A percentile compares a stretch with the other conserved stretches of the same genome.
Evolutionary conservation across 2,797 vertebrate genomes (phyloP).

Genomic region (Phoxinus dragarum): DNA sequence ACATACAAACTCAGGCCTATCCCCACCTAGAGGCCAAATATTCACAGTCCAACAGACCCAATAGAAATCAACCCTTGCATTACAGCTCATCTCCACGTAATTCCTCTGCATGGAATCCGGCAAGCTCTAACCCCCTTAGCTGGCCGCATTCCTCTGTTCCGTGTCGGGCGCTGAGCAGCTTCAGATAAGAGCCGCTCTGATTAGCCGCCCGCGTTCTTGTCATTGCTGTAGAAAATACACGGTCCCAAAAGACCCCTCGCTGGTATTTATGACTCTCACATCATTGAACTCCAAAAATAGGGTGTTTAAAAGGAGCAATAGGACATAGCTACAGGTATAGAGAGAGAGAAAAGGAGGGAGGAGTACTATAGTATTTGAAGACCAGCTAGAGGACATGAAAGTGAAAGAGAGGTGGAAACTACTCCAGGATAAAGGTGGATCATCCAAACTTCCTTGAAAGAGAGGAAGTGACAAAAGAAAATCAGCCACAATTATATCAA

Average conservation of each 20-base stretch:
- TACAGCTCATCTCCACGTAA: conserved; percentile 77
- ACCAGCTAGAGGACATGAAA: neutral
- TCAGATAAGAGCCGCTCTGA: conserved; percentile 80
- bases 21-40: conserved; percentile 34
- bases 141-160: conserved; percentile 70
- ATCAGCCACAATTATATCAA: neutral
- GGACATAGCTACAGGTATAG: neutral
- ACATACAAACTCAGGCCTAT: neutral
- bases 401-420: neutral
- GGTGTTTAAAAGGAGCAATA: conserved; percentile 7
- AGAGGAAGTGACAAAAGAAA: neutral
- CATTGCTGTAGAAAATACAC: conserved; percentile 74
- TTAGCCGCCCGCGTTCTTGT: conserved; percentile 72
- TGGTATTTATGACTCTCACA: conserved; percentile 60
- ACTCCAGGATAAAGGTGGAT: neutral
- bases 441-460: neutral
- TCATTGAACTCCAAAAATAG: conserved; percentile 40
- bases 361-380: neutral
- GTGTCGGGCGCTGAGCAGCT: conserved; percentile 63
- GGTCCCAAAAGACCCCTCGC: conserved; percentile 65
- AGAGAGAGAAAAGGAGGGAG: neutral
- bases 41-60: conserved; percentile 83
- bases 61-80: conserved; percentile 84
- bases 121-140: conserved; percentile 74
- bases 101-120: conserved; percentile 82